Conservation (phyloP, 2,113 vertebrate species). For the Alouatta palliata region DNA sequence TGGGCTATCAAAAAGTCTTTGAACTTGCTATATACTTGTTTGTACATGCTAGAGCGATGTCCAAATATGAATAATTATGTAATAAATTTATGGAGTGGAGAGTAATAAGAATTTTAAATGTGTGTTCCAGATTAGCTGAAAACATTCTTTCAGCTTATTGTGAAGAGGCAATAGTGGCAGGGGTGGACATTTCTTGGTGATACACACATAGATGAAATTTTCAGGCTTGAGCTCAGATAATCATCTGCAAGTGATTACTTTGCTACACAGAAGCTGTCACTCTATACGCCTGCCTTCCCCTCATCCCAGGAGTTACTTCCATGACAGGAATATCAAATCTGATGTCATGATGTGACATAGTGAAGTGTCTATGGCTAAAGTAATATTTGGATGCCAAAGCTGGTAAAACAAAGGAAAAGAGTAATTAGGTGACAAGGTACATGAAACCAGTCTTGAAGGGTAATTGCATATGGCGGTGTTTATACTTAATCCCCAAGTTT, state of each 20-base stretch:
- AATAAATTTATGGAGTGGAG: neutral
- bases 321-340: neutral
- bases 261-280: neutral
- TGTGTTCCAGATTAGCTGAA: neutral
- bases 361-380: neutral
- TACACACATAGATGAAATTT: neutral
- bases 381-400: neutral
- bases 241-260: neutral
- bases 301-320: neutral
- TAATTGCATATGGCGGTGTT: neutral
- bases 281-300: no score
- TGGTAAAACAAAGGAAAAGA: neutral
- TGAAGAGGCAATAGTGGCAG: neutral
- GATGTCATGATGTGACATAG: neutral
- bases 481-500: conserved; percentile 4
- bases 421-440: neutral
- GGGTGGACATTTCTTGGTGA: neutral
- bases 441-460: neutral
- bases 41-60: neutral
- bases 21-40: neutral
- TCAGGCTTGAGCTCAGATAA: neutral
- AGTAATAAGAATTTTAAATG: neutral
- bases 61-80: neutral
- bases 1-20: neutral
- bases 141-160: neutral